Percentiles rank a stretch among this genome's conserved stretches.
These are phyloP conservation scores for Lamproptera curius DNA, from an alignment of 2,888 invertebrate species.

Conservation along the genomic window DNA sequence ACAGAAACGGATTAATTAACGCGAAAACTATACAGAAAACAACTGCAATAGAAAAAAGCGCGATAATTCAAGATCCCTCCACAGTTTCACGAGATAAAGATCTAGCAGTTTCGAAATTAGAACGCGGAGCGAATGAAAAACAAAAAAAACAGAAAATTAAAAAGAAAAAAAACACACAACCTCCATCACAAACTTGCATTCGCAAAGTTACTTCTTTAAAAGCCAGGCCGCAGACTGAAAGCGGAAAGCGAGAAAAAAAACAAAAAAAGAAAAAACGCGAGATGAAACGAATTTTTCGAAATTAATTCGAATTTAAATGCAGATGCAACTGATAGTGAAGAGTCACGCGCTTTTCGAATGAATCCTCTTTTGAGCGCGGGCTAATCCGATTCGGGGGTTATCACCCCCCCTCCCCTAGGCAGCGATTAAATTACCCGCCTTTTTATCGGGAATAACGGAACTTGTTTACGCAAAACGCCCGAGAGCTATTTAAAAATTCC, in stretches of 20 bases:
- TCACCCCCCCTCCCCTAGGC: slow-evolving; percentile 23
- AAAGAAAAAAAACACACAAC: background rate
- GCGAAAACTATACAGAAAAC: background rate
- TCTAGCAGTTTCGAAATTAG: slow-evolving; percentile 2
- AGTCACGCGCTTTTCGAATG: slow-evolving; percentile 16
- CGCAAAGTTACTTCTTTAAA: slow-evolving; percentile 2
- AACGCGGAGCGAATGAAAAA: background rate
- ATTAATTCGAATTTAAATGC: slow-evolving; percentile 19
- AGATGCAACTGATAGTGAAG: slow-evolving; percentile 21
- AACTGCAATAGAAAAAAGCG: background rate
- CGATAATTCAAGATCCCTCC: background rate
- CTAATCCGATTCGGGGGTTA: slow-evolving; percentile 31
- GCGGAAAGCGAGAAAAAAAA: background rate
- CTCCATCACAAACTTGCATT: slow-evolving; percentile 4
- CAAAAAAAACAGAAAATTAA: background rate
- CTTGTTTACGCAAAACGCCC: slow-evolving; percentile 15
- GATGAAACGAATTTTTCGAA: slow-evolving; percentile 6
- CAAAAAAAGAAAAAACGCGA: background rate
- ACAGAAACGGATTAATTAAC: no score
- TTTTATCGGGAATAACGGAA: slow-evolving; percentile 22
- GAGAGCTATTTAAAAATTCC: slow-evolving; percentile 6
- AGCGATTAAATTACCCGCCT: slow-evolving; percentile 27
- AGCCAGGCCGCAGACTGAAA: no score
- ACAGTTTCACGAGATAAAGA: slow-evolving; percentile 1
- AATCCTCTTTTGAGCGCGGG: slow-evolving; percentile 28